A percentile compares a stretch with the other conserved stretches of the same genome.
Evolutionary conservation across 2,113 vertebrate genomes (phyloP).

Genomic region (Ardeotis arabs): DNA sequence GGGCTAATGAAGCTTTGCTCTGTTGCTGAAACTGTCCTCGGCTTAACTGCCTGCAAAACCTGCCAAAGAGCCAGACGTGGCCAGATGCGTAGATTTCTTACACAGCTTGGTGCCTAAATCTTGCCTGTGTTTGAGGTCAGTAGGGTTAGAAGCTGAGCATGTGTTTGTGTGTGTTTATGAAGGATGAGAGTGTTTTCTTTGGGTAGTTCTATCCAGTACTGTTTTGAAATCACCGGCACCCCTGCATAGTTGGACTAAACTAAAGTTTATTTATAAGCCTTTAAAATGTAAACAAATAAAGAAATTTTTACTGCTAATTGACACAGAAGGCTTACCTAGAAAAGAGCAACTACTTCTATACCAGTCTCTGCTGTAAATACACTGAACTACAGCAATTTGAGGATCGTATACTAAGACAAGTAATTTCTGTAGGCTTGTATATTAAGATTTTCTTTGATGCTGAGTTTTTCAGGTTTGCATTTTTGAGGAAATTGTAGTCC

Average conservation of each 20-base stretch:
- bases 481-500: background rate
- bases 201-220: background rate
- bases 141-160: background rate
- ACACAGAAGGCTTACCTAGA: background rate
- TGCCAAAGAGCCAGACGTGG: background rate
- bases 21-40: background rate
- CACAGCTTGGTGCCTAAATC: background rate
- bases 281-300: background rate
- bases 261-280: background rate
- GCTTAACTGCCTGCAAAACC: background rate
- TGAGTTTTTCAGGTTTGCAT: background rate
- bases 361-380: background rate
- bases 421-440: background rate
- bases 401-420: background rate
- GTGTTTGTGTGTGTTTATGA: background rate
- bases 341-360: background rate
- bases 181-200: background rate
- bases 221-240: background rate
- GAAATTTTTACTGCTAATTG: background rate
- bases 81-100: background rate
- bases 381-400: background rate
- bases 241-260: background rate
- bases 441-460: background rate
- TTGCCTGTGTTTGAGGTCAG: background rate
- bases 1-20: background rate